Percentiles rank a stretch among this genome's conserved stretches.
phyloP scores from a whole-genome alignment of 2,888 invertebrate genomes.

The Microplitis deprimator region DNA sequence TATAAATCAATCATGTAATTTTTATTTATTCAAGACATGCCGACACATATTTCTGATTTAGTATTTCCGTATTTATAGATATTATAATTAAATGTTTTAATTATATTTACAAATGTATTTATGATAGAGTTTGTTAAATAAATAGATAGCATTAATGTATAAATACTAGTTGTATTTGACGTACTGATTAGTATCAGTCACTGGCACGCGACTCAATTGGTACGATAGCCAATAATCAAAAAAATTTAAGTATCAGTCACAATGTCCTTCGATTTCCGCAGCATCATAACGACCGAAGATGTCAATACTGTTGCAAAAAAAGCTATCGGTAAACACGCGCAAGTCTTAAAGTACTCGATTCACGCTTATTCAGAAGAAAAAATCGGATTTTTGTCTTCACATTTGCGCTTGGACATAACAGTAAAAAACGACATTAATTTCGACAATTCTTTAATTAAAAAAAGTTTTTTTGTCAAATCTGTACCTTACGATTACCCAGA shows the following conservation, averaged over 20 bases:
- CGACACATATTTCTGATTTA: background rate
- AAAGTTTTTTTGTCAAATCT: constrained; percentile 76
- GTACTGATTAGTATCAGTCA: background rate
- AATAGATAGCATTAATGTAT: background rate
- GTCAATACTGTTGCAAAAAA: constrained; percentile 35
- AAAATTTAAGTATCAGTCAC: background rate
- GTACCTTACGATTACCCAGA: constrained; percentile 73
- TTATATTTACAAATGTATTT: background rate
- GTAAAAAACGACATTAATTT: constrained; percentile 17
- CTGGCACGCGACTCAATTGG: too few species aligned
- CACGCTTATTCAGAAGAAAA: constrained; percentile 58
- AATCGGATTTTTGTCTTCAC: constrained; percentile 60
- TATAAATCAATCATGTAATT: background rate
- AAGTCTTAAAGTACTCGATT: constrained; percentile 53
- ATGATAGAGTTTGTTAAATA: background rate
- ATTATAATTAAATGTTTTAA: background rate
- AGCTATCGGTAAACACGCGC: constrained; percentile 36
- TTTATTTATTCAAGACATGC: constrained; percentile 2
- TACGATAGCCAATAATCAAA: background rate
- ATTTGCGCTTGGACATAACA: constrained; percentile 54
- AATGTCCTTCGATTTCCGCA: constrained; percentile 32
- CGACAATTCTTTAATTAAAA: constrained; percentile 29
- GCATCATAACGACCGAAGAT: constrained; percentile 41
- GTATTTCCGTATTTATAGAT: background rate
- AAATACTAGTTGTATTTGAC: background rate